phyloP scores from a whole-genome alignment of 64 coral and sea anemone species.

The Pocillopora verrucosa region DNA sequence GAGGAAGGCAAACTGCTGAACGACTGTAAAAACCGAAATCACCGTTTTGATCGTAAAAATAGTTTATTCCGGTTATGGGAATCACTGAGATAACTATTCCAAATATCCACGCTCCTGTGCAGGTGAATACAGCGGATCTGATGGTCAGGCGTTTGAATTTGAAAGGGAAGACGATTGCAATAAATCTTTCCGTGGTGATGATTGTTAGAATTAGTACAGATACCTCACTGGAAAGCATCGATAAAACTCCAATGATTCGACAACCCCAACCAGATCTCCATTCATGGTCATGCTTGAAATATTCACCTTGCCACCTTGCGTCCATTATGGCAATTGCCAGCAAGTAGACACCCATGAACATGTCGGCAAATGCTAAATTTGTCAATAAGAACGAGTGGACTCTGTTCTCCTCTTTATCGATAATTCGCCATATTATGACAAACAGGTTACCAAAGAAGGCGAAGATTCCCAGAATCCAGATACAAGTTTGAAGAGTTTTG shows the following conservation, averaged over 20 bases:
- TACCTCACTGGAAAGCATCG: too few species aligned
- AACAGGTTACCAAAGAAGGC: constrained; percentile 23
- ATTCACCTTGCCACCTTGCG: background rate
- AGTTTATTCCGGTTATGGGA: background rate
- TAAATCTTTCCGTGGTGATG: too few species aligned
- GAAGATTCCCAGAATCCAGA: constrained; percentile 47
- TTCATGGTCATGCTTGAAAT: too few species aligned
- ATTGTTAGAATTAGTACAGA: too few species aligned
- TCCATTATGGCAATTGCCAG: constrained; percentile 22
- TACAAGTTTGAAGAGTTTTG: too few species aligned
- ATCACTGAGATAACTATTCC: constrained; percentile 4
- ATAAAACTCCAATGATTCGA: too few species aligned
- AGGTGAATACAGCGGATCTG: background rate
- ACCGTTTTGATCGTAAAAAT: constrained; percentile 22
- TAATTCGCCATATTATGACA: constrained; percentile 21
- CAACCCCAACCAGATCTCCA: too few species aligned
- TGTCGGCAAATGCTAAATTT: constrained; percentile 36
- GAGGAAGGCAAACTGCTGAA: constrained; percentile 35
- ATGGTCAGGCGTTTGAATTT: constrained; percentile 11
- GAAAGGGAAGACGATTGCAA: too few species aligned
- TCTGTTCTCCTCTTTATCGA: constrained; percentile 17
- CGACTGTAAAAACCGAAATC: constrained; percentile 36
- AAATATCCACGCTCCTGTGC: constrained; percentile 17
- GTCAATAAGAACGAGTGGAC: constrained; percentile 33
- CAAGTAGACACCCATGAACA: constrained; percentile 40